Conservation (phyloP, 37 sponge, comb jelly and placozoan genomes). For the Dysidea cf. avara region DNA sequence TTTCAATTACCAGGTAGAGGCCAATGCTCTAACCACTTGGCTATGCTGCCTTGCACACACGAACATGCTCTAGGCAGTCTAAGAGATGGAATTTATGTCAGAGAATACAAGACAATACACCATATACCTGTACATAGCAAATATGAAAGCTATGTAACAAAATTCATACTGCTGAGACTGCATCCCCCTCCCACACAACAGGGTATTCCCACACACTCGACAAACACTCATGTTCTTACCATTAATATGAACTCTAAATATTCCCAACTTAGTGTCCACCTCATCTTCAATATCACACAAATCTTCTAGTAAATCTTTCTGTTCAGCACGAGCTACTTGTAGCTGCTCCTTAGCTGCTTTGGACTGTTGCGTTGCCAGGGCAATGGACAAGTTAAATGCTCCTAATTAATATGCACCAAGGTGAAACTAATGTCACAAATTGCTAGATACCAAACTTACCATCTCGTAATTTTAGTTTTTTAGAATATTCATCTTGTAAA, state of each 20-base stretch:
- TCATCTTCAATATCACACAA: slow-evolving; percentile 82
- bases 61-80: no score
- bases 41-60: no score
- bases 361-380: slow-evolving; percentile 53
- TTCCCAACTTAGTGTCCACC: slow-evolving; percentile 73
- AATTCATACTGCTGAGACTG: neutral
- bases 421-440: neutral
- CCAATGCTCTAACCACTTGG: no score
- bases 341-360: slow-evolving; percentile 67
- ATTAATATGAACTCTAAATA: slow-evolving; percentile 65
- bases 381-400: slow-evolving; percentile 70
- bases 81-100: no score
- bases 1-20: no score
- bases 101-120: neutral
- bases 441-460: slow-evolving; percentile 19
- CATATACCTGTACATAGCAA: slow-evolving; percentile 10
- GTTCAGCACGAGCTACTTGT: slow-evolving; percentile 50
- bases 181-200: neutral
- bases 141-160: neutral
- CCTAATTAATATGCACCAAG: slow-evolving; percentile 3
- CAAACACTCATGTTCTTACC: slow-evolving; percentile 35
- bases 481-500: slow-evolving; percentile 56
- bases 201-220: no score
- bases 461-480: slow-evolving; percentile 68
- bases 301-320: slow-evolving; percentile 73